These are phyloP conservation scores for Pterostichus niger DNA, from an alignment of 2,888 invertebrate genomes.

Conservation along the genomic window DNA sequence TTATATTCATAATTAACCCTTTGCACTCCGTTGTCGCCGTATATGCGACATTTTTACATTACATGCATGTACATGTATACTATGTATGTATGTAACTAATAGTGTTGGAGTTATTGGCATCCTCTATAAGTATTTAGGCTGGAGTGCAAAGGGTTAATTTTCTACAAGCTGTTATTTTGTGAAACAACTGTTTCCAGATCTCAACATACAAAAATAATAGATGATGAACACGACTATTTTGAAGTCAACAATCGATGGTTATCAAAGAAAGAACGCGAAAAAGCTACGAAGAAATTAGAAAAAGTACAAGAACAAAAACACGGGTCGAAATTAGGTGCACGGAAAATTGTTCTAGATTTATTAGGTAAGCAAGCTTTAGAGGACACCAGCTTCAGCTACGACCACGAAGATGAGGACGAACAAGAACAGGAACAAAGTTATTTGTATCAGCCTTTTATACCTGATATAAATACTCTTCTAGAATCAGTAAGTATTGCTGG, in stretches of 20 bases:
- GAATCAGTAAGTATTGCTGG: conserved; percentile 74
- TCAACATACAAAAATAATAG: conserved; percentile 88
- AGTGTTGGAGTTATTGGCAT: too few relatives aligned
- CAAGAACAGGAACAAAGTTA: conserved; percentile 60
- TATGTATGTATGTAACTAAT: too few relatives aligned
- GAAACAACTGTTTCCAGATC: conserved; percentile 80
- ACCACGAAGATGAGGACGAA: conserved; percentile 74
- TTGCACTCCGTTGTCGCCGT: too few relatives aligned
- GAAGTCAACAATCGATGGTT: conserved; percentile 91
- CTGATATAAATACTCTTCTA: conserved; percentile 76
- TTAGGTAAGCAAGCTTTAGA: conserved; percentile 81
- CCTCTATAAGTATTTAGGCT: too few relatives aligned
- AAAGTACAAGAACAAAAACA: conserved; percentile 84
- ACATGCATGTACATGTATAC: too few relatives aligned
- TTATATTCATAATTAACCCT: too few relatives aligned
- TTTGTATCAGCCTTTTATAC: conserved; percentile 76
- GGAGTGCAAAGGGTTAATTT: too few relatives aligned
- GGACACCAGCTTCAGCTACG: conserved; percentile 77
- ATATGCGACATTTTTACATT: too few relatives aligned
- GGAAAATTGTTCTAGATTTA: conserved; percentile 89
- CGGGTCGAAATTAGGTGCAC: conserved; percentile 83
- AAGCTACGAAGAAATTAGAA: conserved; percentile 82
- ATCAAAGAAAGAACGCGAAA: conserved; percentile 84
- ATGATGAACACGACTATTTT: conserved; percentile 97
- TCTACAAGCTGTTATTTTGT: too few relatives aligned